Conservation (phyloP, 2,113 vertebrate species). For the Seriola rivoliana region DNA sequence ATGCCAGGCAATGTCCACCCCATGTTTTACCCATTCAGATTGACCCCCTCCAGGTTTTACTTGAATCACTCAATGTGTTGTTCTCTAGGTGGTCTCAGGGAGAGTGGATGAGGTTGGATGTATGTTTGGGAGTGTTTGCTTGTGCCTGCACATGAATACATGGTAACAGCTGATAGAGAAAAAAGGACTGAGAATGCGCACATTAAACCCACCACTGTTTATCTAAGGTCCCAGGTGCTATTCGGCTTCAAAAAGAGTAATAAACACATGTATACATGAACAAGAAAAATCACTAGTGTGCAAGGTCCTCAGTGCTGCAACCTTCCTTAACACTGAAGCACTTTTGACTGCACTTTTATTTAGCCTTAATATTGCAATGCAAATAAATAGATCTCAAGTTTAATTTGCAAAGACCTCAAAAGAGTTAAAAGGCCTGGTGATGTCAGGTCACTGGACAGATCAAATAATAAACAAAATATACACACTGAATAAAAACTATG, state of each 20-base stretch:
- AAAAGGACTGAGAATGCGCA: constrained; percentile 36
- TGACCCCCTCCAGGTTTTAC: background rate
- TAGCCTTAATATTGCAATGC: background rate
- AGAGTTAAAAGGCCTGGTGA: background rate
- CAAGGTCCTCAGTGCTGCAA: constrained; percentile 17
- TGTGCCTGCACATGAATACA: constrained; percentile 9
- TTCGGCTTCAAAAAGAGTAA: constrained; percentile 69
- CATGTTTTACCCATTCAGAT: constrained; percentile 3
- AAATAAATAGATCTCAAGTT: background rate
- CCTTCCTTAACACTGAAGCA: background rate
- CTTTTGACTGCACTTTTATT: background rate
- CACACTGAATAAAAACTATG: background rate
- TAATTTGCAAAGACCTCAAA: background rate
- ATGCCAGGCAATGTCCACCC: background rate
- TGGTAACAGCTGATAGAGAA: constrained; percentile 40
- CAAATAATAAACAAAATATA: background rate
- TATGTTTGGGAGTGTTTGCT: constrained; percentile 16
- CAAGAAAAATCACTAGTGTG: constrained; percentile 49
- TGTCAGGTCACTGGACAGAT: background rate
- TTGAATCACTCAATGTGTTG: constrained; percentile 9
- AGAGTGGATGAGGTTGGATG: constrained; percentile 40
- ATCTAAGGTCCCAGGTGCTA: constrained; percentile 67
- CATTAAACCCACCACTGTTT: constrained; percentile 73
- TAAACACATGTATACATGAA: constrained; percentile 66
- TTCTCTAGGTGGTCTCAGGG: constrained; percentile 19